Evolutionary conservation across 2,797 vertebrate species (phyloP).

Genomic region (Lacerta agilis): DNA sequence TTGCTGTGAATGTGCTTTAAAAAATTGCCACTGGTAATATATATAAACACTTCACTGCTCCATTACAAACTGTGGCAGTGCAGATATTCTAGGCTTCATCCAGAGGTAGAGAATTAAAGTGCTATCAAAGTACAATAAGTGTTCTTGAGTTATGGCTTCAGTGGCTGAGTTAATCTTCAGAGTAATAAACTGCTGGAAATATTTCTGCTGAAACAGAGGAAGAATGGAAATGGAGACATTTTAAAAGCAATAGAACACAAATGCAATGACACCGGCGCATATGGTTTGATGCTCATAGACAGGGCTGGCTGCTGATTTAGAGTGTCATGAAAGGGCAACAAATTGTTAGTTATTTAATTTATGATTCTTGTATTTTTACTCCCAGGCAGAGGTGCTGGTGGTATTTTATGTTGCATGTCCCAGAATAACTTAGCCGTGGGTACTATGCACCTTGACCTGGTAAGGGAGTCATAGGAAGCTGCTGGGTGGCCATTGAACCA

Average conservation of each 20-base stretch:
- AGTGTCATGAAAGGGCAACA: too few species aligned
- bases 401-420: too few species aligned
- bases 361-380: too few species aligned
- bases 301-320: too few species aligned
- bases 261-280: neutral
- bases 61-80: slow-evolving; percentile 35
- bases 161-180: slow-evolving; percentile 55
- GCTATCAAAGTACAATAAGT: slow-evolving; percentile 47
- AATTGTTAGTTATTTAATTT: too few species aligned
- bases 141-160: slow-evolving; percentile 37
- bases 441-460: too few species aligned
- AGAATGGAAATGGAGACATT: slow-evolving; percentile 7
- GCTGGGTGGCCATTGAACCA: too few species aligned
- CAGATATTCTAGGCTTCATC: slow-evolving; percentile 37
- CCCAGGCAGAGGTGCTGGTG: too few species aligned
- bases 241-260: neutral
- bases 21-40: slow-evolving; percentile 34
- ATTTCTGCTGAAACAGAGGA: slow-evolving; percentile 33
- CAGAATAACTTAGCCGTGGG: too few species aligned
- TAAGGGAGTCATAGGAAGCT: too few species aligned
- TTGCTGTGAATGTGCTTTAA: slow-evolving; percentile 36
- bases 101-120: slow-evolving; percentile 51
- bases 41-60: slow-evolving; percentile 23
- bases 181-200: slow-evolving; percentile 30
- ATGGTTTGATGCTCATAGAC: neutral